phyloP scores from a whole-genome alignment of 2,797 vertebrate species.

The Erithacus rubecula region DNA sequence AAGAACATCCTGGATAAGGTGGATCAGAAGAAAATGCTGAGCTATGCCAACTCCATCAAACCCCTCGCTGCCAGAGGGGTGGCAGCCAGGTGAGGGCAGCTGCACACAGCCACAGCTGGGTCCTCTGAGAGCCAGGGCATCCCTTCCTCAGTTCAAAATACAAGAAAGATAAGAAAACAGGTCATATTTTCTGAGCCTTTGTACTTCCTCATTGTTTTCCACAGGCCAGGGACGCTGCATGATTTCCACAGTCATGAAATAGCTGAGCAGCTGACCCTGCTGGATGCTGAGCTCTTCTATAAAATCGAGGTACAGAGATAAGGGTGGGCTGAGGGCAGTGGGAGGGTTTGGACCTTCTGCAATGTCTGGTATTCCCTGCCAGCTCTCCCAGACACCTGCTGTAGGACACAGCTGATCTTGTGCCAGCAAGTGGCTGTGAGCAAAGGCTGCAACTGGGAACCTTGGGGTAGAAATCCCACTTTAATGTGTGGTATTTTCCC shows the following conservation, averaged over 20 bases:
- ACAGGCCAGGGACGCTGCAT: constrained; percentile 94
- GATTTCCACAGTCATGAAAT: constrained; percentile 98
- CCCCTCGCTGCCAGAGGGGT: constrained; percentile 92
- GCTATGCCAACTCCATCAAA: constrained; percentile 88
- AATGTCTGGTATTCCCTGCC: not conserved
- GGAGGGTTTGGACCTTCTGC: not conserved
- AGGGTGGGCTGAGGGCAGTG: not conserved
- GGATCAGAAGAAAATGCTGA: constrained; percentile 92
- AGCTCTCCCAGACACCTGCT: not conserved
- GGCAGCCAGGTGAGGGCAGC: constrained; percentile 86
- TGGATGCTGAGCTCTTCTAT: constrained; percentile 97
- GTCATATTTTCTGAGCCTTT: not conserved
- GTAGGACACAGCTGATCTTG: not conserved
- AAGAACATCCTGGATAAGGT: constrained; percentile 98
- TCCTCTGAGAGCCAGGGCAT: not conserved
- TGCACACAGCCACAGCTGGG: accelerated
- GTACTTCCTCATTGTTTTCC: not conserved
- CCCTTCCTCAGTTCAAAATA: not conserved
- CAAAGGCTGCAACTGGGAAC: not conserved
- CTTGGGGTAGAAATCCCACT: not conserved
- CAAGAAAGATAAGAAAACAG: not conserved
- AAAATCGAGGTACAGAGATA: constrained; percentile 88
- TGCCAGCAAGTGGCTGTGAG: not conserved
- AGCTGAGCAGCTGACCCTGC: constrained; percentile 95
- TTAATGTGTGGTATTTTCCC: not conserved